Evolutionary conservation across 2,113 vertebrate genomes (phyloP), one percentile per base, ranked within the genome.

Genomic region (Pimephales promelas): DNA sequence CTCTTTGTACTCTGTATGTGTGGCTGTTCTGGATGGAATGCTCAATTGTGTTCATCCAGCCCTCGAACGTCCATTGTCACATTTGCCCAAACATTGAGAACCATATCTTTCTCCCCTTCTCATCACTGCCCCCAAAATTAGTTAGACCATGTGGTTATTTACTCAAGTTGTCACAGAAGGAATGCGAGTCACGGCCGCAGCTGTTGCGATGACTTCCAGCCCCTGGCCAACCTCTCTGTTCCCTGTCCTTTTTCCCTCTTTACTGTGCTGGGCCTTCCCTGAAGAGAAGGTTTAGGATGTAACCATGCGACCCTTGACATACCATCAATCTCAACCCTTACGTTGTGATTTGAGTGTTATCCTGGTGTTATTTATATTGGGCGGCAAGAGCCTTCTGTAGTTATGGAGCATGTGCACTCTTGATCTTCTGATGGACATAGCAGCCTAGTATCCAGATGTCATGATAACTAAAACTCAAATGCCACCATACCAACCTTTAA

Each of bases 1-100:
- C 82, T 88, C 85, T 91, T 78, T 89, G 89, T 92, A 89, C 85
- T 74, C 16, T 26, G 49, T 89, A 88, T 92, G 89, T 92, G 85
- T 89, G 91, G 86, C 74, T 68, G 10, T 86, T 87, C 86, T 84
- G 84, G 83, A 85, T 84, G 68, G 85, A 88, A 86, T 90, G 87
- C 86, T 81, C 56, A 36, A 77, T 85, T 40, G 82, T 85, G 81
- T 85, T 87, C 68, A 78, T 82, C 68, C 75, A 83, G 75, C 70
- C 81, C 62, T 59, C 36, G 54, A 76, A 75, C 34, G 24, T 57
- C 34, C 64, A 86, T 70, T 82, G 40, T 85, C 31, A 54, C 62
- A 72, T 76, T 52, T 76, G 61, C 34, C 68, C 16, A 71, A 77
- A 59, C 40, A 11, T 73, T 80, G 34, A 26, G 64, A 73, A 66